phyloP scores from a whole-genome alignment of 2,888 invertebrate species.

The Troides oblongomaculatus region DNA sequence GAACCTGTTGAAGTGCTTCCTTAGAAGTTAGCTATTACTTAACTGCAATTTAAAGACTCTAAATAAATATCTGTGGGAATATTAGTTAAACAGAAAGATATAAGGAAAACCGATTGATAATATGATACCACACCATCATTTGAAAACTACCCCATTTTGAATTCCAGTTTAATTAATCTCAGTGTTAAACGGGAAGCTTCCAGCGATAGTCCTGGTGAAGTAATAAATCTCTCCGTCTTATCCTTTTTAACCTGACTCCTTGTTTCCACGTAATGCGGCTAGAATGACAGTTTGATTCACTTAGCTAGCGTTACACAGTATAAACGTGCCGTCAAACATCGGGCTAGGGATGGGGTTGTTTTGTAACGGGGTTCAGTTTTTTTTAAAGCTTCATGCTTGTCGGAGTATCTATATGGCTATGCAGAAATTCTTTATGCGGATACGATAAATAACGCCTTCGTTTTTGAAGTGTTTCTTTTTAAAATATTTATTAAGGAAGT shows the following conservation, averaged over 20 bases:
- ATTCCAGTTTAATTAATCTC: no score
- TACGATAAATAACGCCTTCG: conserved; percentile 6
- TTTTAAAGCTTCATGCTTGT: conserved; percentile 28
- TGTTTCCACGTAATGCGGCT: conserved; percentile 59
- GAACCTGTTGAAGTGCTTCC: no score
- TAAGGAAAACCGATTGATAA: no score
- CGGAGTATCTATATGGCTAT: conserved; percentile 2
- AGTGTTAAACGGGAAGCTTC: no score
- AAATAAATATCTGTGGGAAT: no score
- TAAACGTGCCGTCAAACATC: conserved; percentile 65
- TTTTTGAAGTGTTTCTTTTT: neutral
- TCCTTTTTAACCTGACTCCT: conserved; percentile 43
- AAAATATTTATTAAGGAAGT: no score
- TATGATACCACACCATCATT: no score
- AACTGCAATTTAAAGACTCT: no score
- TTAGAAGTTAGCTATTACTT: no score
- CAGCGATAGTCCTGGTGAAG: neutral
- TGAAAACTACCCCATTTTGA: no score
- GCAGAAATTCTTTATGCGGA: conserved; percentile 4
- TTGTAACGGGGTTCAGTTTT: conserved; percentile 39
- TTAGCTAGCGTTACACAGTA: conserved; percentile 74
- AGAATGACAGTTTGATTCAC: conserved; percentile 80
- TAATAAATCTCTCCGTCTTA: conserved; percentile 26
- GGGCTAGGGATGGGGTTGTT: conserved; percentile 41
- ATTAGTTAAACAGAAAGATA: no score